Conservation (phyloP, 2,888 invertebrate genomes). For the Geophilus truncorum region DNA sequence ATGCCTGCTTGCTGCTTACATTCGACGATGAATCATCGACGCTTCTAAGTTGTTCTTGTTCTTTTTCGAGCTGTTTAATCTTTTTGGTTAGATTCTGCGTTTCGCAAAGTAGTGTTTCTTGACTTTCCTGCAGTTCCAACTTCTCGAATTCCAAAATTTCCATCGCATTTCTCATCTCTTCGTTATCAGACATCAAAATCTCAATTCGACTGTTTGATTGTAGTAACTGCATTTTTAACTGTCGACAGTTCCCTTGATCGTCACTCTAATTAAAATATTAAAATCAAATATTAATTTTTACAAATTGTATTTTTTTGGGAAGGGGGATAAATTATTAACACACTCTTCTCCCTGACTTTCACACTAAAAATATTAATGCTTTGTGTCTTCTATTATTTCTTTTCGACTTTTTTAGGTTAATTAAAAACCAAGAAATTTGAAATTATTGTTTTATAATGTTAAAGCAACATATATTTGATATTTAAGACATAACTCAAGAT, state of each 20-base stretch:
- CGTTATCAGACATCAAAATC: background rate
- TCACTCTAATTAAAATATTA: background rate
- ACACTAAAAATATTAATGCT: too few relatives aligned
- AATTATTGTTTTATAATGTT: too few relatives aligned
- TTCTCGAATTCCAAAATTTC: slow-evolving; percentile 30
- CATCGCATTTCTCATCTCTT: slow-evolving; percentile 29
- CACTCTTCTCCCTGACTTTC: too few relatives aligned
- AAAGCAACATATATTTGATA: too few relatives aligned
- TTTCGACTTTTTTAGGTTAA: too few relatives aligned
- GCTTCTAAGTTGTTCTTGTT: background rate
- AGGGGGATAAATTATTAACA: too few relatives aligned
- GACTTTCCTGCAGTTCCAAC: background rate
- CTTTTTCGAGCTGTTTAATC: background rate
- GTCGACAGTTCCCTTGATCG: background rate
- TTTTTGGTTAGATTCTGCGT: background rate
- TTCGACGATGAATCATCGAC: background rate
- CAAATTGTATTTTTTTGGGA: too few relatives aligned
- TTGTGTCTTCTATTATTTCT: too few relatives aligned
- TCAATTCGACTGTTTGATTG: background rate
- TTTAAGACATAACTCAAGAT: too few relatives aligned
- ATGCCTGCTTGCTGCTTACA: background rate
- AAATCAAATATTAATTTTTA: too few relatives aligned
- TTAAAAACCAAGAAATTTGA: too few relatives aligned
- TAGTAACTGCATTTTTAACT: background rate
- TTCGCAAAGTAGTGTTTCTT: background rate